Percentiles rank a stretch among this genome's conserved stretches.
Evolutionary conservation across 2,113 vertebrate genomes (phyloP).

Genomic region (Ophiodon elongatus): DNA sequence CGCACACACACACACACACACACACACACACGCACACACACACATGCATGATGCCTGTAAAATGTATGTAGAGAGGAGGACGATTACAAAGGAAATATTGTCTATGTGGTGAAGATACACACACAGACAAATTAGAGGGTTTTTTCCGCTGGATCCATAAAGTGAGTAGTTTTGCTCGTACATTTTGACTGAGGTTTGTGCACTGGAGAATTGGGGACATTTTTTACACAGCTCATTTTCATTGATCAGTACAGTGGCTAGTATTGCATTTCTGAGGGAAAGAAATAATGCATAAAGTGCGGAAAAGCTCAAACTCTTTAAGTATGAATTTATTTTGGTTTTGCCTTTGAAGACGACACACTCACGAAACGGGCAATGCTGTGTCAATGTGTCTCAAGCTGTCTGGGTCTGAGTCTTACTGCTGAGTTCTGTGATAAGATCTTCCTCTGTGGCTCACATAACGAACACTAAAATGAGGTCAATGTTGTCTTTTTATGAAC

Average conservation of each 20-base stretch:
- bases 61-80: background rate
- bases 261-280: conserved; percentile 28
- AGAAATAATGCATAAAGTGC: conserved; percentile 22
- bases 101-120: conserved; percentile 24
- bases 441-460: conserved; percentile 38
- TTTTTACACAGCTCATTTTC: conserved; percentile 25
- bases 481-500: conserved; percentile 39
- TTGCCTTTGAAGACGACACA: conserved; percentile 20
- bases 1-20: conserved; percentile 24
- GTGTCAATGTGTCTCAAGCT: conserved; percentile 37
- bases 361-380: conserved; percentile 19
- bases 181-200: conserved; percentile 10
- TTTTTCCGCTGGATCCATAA: conserved; percentile 10
- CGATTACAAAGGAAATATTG: conserved; percentile 11
- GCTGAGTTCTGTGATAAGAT: conserved; percentile 39
- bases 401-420: background rate
- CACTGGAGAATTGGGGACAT: background rate
- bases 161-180: conserved; percentile 16
- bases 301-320: conserved; percentile 27
- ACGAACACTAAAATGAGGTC: conserved; percentile 24
- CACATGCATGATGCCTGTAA: conserved; percentile 2
- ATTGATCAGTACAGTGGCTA: conserved; percentile 7
- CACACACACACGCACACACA: conserved; percentile 24
- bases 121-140: background rate
- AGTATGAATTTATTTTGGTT: conserved; percentile 27